Conservation (phyloP, 2,888 invertebrate species). For the Campaea margaritaria region DNA sequence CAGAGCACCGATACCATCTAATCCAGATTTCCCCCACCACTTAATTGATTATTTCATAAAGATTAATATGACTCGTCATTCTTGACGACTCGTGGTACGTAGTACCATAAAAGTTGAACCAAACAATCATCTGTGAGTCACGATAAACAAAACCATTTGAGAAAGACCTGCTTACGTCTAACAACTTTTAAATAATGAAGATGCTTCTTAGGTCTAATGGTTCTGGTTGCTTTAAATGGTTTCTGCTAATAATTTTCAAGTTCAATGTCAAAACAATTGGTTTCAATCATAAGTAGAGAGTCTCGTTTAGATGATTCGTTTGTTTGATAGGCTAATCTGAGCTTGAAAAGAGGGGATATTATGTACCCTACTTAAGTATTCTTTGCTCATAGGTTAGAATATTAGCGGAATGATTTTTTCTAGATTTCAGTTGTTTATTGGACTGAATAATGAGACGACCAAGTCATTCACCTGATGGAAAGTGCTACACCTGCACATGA, state of each 20-base stretch:
- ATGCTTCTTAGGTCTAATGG: conserved; percentile 39
- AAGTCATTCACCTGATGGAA: too few relatives aligned
- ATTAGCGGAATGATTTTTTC: too few relatives aligned
- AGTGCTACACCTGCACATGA: too few relatives aligned
- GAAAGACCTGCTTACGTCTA: conserved; percentile 42
- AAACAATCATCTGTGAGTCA: conserved; percentile 68
- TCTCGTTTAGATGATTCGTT: conserved; percentile 33
- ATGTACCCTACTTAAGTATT: too few relatives aligned
- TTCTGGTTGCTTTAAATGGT: conserved; percentile 47
- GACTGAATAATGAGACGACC: too few relatives aligned
- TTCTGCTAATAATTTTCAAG: conserved; percentile 63
- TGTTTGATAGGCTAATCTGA: conserved; percentile 24
- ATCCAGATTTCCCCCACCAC: conserved; percentile 79
- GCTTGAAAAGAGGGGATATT: too few relatives aligned
- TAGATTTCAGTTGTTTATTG: too few relatives aligned
- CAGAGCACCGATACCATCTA: conserved; percentile 78
- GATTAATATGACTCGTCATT: conserved; percentile 80
- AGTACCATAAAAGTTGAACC: conserved; percentile 64
- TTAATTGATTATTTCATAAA: conserved; percentile 83
- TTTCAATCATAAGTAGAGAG: conserved; percentile 51
- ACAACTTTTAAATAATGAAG: conserved; percentile 24
- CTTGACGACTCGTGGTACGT: conserved; percentile 66
- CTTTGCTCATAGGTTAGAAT: too few relatives aligned
- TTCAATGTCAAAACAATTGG: conserved; percentile 64
- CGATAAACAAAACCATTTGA: conserved; percentile 53